Conservation (phyloP, 2,113 vertebrate genomes). For the Xiphophorus couchianus region DNA sequence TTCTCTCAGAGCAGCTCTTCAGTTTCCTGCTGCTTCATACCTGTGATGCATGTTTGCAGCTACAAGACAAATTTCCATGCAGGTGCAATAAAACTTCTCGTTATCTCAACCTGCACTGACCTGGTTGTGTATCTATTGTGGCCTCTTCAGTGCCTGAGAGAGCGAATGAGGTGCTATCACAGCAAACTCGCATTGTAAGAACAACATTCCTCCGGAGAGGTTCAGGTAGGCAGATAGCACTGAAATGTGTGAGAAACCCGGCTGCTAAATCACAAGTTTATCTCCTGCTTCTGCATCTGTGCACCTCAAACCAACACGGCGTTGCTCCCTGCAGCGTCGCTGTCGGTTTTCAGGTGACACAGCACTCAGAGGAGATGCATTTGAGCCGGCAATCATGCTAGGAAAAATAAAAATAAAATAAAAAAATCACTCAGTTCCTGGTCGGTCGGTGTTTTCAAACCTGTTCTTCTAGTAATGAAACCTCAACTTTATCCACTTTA, state of each 20-base stretch:
- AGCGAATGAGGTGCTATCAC: constrained; percentile 39
- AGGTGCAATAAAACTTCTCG: constrained; percentile 37
- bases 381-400: background rate
- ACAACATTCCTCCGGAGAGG: constrained; percentile 22
- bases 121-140: constrained; percentile 12
- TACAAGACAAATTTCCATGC: constrained; percentile 28
- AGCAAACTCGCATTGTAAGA: constrained; percentile 21
- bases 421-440: background rate
- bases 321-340: background rate
- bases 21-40: no score
- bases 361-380: background rate
- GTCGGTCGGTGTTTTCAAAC: no score
- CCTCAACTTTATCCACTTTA: no score
- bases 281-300: constrained; percentile 17
- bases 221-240: constrained; percentile 47
- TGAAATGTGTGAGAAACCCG: constrained; percentile 47
- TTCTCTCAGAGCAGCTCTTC: no score
- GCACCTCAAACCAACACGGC: constrained; percentile 33
- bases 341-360: constrained; percentile 19
- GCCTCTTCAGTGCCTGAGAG: constrained; percentile 41
- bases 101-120: constrained; percentile 26
- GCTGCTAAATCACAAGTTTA: constrained; percentile 46
- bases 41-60: no score
- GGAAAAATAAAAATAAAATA: background rate
- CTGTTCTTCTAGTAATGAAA: no score